These are phyloP conservation scores for Limnothrissa miodon DNA, from an alignment of 2,113 vertebrate species.

Conservation along the genomic window DNA sequence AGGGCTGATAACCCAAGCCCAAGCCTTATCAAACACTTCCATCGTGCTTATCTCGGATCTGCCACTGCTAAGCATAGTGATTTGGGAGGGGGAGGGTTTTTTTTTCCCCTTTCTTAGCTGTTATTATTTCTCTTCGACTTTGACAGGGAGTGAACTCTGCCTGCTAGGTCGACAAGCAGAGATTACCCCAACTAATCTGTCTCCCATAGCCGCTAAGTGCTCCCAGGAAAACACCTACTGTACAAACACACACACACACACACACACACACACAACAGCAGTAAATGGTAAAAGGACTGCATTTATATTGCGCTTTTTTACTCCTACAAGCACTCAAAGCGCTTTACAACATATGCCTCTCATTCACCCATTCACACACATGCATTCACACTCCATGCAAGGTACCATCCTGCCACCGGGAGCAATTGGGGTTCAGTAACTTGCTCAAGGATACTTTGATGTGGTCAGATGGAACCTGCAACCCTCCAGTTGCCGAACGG, in stretches of 20 bases:
- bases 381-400: too few species aligned
- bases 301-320: too few species aligned
- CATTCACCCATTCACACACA: too few species aligned
- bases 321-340: too few species aligned
- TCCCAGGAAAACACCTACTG: neutral
- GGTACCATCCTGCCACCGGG: too few species aligned
- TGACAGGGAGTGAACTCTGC: neutral
- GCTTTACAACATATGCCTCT: too few species aligned
- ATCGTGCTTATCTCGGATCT: neutral
- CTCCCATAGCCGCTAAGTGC: neutral
- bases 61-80: neutral
- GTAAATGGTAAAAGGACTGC: too few species aligned
- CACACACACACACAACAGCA: neutral
- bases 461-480: too few species aligned
- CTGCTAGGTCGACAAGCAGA: neutral
- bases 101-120: neutral
- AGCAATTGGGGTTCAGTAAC: too few species aligned
- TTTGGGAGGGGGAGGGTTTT: neutral
- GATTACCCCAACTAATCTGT: neutral
- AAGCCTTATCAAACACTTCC: neutral
- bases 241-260: too few species aligned
- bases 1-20: neutral
- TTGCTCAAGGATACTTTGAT: too few species aligned
- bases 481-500: too few species aligned
- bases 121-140: conserved; percentile 12